A percentile compares a stretch with the other conserved stretches of the same genome.
Evolutionary conservation across 2,888 invertebrate species (phyloP).

Genomic region (Neoitamus cyanurus): DNA sequence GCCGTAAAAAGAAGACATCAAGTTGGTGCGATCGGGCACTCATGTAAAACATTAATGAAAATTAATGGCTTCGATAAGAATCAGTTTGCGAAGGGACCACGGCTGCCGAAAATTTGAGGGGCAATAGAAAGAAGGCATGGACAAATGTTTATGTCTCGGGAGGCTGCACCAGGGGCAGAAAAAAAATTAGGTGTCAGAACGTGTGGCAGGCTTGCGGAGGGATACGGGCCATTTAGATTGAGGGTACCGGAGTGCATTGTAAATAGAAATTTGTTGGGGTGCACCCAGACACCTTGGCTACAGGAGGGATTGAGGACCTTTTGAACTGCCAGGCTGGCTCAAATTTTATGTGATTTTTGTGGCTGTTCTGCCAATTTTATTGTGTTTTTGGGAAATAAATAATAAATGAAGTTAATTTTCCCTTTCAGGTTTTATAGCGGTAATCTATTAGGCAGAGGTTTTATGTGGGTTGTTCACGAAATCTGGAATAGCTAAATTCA

Average conservation of each 20-base stretch:
- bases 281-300: not conserved
- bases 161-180: not conserved
- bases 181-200: not conserved
- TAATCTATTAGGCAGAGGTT: not conserved
- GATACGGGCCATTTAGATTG: not conserved
- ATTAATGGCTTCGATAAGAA: constrained; percentile 1
- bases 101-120: not conserved
- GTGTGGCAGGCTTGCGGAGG: not conserved
- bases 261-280: not conserved
- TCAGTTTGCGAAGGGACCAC: not conserved
- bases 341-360: constrained; percentile 1
- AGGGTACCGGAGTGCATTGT: not conserved
- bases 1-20: not conserved
- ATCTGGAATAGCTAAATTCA: too few relatives aligned
- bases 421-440: not conserved
- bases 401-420: not conserved
- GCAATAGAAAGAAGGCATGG: not conserved
- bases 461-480: not conserved
- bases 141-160: not conserved
- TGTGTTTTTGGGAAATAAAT: not conserved
- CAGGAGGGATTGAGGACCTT: not conserved
- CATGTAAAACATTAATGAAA: constrained; percentile 5
- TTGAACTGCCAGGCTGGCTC: not conserved
- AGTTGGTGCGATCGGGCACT: not conserved
- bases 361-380: not conserved